Percentiles rank a stretch among this genome's conserved stretches.
These are phyloP conservation scores for Eristalinus sepulchralis DNA, from an alignment of 2,888 invertebrate genomes.

Conservation along the genomic window DNA sequence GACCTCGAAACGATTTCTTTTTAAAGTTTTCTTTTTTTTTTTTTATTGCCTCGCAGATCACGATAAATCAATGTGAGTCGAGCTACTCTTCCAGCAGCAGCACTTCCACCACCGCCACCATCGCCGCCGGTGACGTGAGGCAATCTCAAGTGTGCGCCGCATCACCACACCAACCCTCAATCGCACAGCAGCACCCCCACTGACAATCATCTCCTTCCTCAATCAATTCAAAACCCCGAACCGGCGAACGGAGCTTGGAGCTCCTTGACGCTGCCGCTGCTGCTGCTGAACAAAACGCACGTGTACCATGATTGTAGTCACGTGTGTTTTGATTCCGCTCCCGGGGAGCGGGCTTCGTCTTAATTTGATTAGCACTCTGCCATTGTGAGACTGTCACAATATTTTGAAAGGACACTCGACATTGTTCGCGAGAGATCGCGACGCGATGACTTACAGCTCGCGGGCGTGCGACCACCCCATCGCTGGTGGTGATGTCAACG, in stretches of 20 bases:
- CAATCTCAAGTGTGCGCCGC: slow-evolving; percentile 44
- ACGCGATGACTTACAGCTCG: background rate
- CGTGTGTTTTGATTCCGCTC: slow-evolving; percentile 81
- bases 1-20: slow-evolving; percentile 65
- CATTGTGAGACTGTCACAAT: slow-evolving; percentile 68
- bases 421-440: slow-evolving; percentile 26
- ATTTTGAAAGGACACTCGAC: slow-evolving; percentile 50
- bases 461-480: background rate
- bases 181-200: slow-evolving; percentile 46
- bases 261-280: slow-evolving; percentile 2
- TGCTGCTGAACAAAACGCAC: slow-evolving; percentile 60
- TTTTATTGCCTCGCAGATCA: slow-evolving; percentile 72
- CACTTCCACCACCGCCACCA: background rate
- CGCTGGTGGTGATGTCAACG: background rate
- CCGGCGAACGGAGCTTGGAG: slow-evolving; percentile 44
- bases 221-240: slow-evolving; percentile 69
- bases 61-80: slow-evolving; percentile 73
- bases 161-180: background rate
- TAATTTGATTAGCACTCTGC: slow-evolving; percentile 68
- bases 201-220: slow-evolving; percentile 58
- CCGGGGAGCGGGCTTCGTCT: slow-evolving; percentile 24
- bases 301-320: slow-evolving; percentile 80
- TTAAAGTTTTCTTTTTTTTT: slow-evolving; percentile 70
- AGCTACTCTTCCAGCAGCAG: slow-evolving; percentile 48
- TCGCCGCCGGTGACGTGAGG: slow-evolving; percentile 48